Evolutionary conservation across 2,888 invertebrate genomes (phyloP), one percentile per base, ranked within the genome.

Genomic region (Lasiommata megera): DNA sequence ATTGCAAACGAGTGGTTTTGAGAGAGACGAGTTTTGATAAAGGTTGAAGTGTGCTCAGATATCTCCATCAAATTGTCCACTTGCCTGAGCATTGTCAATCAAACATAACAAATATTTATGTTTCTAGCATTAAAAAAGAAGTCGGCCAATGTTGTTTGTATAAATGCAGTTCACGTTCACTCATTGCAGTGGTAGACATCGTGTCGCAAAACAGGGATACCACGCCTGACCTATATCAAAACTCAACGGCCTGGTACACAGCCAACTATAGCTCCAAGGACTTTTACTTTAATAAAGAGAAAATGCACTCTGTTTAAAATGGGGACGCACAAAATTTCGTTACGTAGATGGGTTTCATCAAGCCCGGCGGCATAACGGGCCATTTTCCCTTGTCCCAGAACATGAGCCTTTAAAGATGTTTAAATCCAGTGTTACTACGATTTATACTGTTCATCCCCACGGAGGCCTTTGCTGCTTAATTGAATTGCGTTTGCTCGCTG

Each of bases 211-310:
- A 77, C 66, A 72, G 76, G 77, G 75, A 76, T 81, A 73, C 79
- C 74, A 80, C 77, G 77, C 80, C 83, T 88, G 88, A 88, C 88
- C 88, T 87, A 88, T 74, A 84, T 88, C 76, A 76, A 75, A 72
- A 71, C 54, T 61, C 51, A 54, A 62, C 73, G 69, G 76, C 74
- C 84, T 84, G 87, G 84, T 80, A 75, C 76, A 72, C 71, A 73
- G 85, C 87, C 86, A 88, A 84, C 63, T 68, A 73, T 66, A 65
- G 71, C 71, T 69, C 62, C 62, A 66, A 71, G 65, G 57, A 62
- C 60, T 61, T 63, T 64, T 53, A 64, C 58, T 61, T 37, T 56
- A 59, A 60, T 63, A 59, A 60, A 67, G 61, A 67, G 61, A 65
- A 63, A 61, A 58, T 64, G 61, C 57, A 58, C 54, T 48, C 7